Evolutionary conservation across 2,797 vertebrate species (phyloP), one percentile per base, ranked within the genome.

Genomic region (Glossophaga mutica): DNA sequence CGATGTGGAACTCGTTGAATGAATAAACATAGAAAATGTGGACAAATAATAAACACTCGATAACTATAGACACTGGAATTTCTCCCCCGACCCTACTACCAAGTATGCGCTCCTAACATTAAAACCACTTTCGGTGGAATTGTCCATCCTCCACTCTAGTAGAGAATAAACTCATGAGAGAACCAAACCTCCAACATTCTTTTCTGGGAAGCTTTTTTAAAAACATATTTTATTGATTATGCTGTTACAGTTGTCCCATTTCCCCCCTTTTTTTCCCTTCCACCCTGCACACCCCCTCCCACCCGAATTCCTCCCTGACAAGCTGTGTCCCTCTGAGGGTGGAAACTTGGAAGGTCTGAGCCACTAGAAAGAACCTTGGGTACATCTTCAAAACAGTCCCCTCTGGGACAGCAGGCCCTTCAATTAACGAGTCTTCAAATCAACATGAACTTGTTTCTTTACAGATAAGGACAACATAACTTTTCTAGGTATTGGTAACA

Each of bases 401-500:
- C 29, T 65, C 29, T 65, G 59, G 29, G 59, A 65, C 3, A 16
- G 29, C 59, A 65, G 2, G 29, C 6, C 29, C 29, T 32, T 74
- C 65, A 93, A 29, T 24, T 44, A 24, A 71, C 26, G 52, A 62
- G 44, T 68, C 78, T 88, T 82, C 81, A 86, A 92, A 65, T 94
- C 71, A 88, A 93, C 42, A 67, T 59, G n/a, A 95, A 95, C 92
- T 87, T 79, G 78, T 92, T 94, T 96, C 71, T 79, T 95, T 67
- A 68, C 18, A 95, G 78, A 87, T 55, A 76, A 95, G 79, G 89
- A 59, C 91, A 93, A 87, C 39, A 42, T 50, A 95, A 87, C 52
- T 90, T 91, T 97, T 96, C 96, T 93, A 62, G 73, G 83, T 96
- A 96, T 91, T 87, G 37, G 12, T 91, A 50, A 86, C 46, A 94